Evolutionary conservation across 2,797 vertebrate genomes (phyloP).

Genomic region (Propithecus perrieri): DNA sequence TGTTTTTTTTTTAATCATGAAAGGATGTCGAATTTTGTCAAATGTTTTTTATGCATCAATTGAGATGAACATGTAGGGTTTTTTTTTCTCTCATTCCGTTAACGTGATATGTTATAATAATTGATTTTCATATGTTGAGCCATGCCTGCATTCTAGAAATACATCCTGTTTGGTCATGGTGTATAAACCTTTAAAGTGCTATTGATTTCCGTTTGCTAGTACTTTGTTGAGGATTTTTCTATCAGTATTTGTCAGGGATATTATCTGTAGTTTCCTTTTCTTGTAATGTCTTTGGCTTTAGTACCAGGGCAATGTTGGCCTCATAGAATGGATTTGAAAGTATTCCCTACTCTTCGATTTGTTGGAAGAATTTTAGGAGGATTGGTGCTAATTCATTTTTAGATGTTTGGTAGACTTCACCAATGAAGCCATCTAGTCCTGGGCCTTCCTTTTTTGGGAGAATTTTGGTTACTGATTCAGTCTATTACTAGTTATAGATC

Average conservation of each 20-base stretch:
- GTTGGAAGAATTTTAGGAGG: neutral
- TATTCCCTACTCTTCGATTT: neutral
- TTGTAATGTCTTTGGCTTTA: neutral
- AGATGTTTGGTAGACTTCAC: neutral
- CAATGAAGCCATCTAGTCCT: neutral
- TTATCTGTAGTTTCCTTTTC: neutral
- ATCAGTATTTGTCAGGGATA: neutral
- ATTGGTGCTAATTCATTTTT: neutral
- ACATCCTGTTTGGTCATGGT: neutral
- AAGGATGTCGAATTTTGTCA: neutral
- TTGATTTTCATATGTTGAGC: neutral
- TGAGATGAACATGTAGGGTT: neutral
- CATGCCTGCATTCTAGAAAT: neutral
- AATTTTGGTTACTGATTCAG: neutral
- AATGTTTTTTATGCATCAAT: neutral
- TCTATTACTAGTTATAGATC: neutral
- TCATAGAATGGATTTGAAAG: neutral
- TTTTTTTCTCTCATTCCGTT: neutral
- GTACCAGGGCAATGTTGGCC: neutral
- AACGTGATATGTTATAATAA: neutral
- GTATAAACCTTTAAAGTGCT: neutral
- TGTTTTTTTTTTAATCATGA: neutral
- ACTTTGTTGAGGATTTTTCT: neutral
- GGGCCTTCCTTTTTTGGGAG: neutral
- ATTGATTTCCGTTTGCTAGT: neutral